A percentile compares a stretch with the other conserved stretches of the same genome.
phyloP scores from a whole-genome alignment of 2,113 vertebrate species.

The Morone chrysops region DNA sequence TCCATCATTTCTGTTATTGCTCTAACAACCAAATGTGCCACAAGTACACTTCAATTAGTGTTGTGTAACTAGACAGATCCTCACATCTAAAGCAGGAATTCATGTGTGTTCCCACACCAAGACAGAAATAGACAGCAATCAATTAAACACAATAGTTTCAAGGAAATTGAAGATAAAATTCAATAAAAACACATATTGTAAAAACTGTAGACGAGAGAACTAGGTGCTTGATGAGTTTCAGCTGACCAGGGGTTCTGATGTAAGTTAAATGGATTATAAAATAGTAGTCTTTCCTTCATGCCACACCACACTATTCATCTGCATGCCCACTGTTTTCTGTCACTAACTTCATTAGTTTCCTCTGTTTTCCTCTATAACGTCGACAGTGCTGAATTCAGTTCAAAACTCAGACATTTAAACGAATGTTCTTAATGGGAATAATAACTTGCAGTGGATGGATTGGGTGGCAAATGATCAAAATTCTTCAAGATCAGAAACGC shows the following conservation, averaged over 20 bases:
- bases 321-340: neutral
- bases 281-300: neutral
- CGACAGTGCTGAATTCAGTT: neutral
- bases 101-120: neutral
- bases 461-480: neutral
- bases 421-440: neutral
- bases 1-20: conserved; percentile 14
- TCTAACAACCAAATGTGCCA: conserved; percentile 34
- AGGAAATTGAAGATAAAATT: neutral
- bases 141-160: neutral
- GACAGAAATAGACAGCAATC: conserved; percentile 16
- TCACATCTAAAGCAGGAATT: neutral
- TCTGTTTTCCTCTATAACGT: neutral
- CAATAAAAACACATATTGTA: neutral
- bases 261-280: conserved; percentile 26
- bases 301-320: neutral
- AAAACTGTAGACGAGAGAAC: neutral
- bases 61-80: neutral
- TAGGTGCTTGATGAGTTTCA: neutral
- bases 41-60: conserved; percentile 20
- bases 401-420: neutral
- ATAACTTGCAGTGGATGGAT: neutral
- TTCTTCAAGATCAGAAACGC: neutral
- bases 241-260: neutral
- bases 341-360: neutral